Evolutionary conservation across 2,888 invertebrate genomes (phyloP).

Genomic region (Drosophila maculinotata): DNA sequence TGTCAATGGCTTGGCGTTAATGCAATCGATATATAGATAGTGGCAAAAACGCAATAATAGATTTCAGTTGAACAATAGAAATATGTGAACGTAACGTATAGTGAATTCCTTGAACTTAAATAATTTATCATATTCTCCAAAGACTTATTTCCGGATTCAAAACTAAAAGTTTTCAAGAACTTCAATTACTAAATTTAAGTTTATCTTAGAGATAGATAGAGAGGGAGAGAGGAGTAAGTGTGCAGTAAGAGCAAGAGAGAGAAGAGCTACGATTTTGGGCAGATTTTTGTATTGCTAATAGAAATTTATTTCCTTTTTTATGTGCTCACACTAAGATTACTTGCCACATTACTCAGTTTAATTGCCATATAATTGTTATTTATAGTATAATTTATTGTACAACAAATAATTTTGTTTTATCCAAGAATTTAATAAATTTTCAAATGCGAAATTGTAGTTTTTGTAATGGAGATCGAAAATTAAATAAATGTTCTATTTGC

Average conservation of each 20-base stretch:
- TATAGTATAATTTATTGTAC: too few species aligned
- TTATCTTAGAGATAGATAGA: too few species aligned
- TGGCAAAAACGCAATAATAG: conserved; percentile 13
- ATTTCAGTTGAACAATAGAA: conserved; percentile 25
- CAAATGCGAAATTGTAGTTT: neutral
- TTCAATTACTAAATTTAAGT: too few species aligned
- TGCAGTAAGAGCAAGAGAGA: too few species aligned
- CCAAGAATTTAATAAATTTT: neutral
- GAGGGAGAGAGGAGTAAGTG: too few species aligned
- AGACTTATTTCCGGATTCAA: conserved; percentile 3
- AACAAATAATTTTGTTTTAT: neutral
- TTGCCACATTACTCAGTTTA: too few species aligned
- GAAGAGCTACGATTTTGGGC: too few species aligned
- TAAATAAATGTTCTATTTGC: neutral
- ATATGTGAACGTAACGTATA: conserved; percentile 12
- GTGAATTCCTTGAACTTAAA: conserved; percentile 12
- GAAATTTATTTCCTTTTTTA: too few species aligned
- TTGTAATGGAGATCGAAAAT: neutral
- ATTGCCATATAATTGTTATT: neutral
- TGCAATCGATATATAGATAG: conserved; percentile 25
- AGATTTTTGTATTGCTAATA: too few species aligned
- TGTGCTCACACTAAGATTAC: too few species aligned
- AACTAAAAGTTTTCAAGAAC: too few species aligned
- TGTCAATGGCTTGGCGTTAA: conserved; percentile 31
- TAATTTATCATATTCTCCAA: conserved; percentile 9